Base-by-base conservation (phyloP, 2,797 vertebrate species). In the Siniperca undulata region DNA sequence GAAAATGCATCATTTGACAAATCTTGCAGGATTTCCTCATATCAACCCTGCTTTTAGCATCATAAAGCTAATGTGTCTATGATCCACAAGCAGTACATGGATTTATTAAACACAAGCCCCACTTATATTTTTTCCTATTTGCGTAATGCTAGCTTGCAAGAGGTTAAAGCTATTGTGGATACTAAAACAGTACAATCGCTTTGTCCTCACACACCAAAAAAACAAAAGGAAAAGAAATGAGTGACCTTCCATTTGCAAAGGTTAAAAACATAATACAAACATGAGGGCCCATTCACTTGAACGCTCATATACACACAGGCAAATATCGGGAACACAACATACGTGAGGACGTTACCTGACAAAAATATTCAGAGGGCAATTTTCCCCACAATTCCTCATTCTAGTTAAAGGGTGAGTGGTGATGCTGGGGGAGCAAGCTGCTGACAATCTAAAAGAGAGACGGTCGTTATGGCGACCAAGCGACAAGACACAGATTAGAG, bases 41-140 rank as follows among this genome's bases (percentile, higher is more conserved):
- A 91, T 94, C 95, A 95, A 97, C 94, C 95, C 96, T 97, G 96
- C 95, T 96, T 93, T 94, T 86, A 93, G 94, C 94, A 95, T 94
- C 93, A 92, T 96, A 94, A 97, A 97, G 95, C 96, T 96, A 93
- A 95, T 79, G 91, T 91, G 78, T 93, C 89, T 94, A 94, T 91
- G 88, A 94, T 93, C 91, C 93, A 93, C 90, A 89, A 90, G 91
- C 84, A 78, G 73, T 89, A 91, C 89, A 92, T 89, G 88, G 88
- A 91, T 87, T 83, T 89, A 86, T 80, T 83, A 88, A 95, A 94
- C 90, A 95, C 86, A 86, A 94, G 92, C 94, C 93, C 93, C 94
- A 95, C 92, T 89, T 74, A 9, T 79, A 44, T 87, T 86, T 88
- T 71, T 81, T 77, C 56, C 55, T 88, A 88, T 91, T 91, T 93